A percentile compares a stretch with the other conserved stretches of the same genome.
Conservation (phyloP, 2,113 vertebrate species). For the Scophthalmus maximus region DNA sequence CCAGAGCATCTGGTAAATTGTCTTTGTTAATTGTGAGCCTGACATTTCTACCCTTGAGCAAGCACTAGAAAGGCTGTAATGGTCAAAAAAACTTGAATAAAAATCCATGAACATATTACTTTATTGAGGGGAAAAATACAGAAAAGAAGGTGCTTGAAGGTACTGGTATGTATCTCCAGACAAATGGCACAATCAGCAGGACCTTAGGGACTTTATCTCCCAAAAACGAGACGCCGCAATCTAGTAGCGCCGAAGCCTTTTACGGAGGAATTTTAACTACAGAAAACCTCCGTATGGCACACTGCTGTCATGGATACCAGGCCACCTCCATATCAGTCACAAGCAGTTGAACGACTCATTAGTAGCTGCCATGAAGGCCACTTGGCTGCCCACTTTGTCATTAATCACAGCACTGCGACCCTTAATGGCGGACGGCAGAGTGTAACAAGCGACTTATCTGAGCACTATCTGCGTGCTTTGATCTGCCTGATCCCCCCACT, state of each 20-base stretch:
- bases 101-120: not conserved
- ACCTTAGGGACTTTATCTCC: slow-evolving; percentile 25
- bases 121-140: not conserved
- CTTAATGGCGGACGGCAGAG: slow-evolving; percentile 44
- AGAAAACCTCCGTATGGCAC: slow-evolving; percentile 23
- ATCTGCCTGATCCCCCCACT: slow-evolving; percentile 67
- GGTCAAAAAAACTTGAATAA: not conserved
- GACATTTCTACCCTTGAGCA: not conserved
- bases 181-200: not conserved
- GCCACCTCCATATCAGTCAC: slow-evolving; percentile 63
- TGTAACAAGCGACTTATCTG: slow-evolving; percentile 28
- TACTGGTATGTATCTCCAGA: not conserved
- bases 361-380: slow-evolving; percentile 56
- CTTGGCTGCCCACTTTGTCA: slow-evolving; percentile 53
- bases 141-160: not conserved
- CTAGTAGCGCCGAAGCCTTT: not conserved
- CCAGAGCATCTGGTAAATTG: not conserved
- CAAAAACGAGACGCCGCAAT: slow-evolving; percentile 6
- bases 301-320: slow-evolving; percentile 30
- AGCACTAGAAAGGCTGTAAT: not conserved
- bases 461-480: slow-evolving; percentile 65
- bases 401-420: slow-evolving; percentile 66
- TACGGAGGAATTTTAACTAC: slow-evolving; percentile 46
- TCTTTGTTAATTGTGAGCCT: not conserved
- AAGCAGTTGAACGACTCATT: slow-evolving; percentile 57